Base-by-base conservation (phyloP, 2,113 vertebrate species). In the Hepsetus odoe region DNA sequence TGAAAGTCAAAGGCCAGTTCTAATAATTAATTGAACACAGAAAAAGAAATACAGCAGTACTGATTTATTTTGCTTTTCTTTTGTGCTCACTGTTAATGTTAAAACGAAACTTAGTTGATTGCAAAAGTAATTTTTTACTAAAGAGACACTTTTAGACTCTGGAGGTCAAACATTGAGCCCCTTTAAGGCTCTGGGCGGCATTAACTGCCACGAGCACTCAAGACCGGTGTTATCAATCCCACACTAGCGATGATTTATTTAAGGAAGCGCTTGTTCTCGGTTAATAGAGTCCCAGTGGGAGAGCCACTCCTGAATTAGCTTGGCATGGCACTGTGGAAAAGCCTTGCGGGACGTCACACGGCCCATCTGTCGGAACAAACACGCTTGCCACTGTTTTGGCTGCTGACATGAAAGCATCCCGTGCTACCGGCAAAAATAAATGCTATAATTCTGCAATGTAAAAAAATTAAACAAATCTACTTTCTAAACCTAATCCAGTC, bases 251-350 rank as follows among this genome's bases (percentile, higher is more conserved):
- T 82, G 76, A 80, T 85, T 85, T 90, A 90, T 91, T 91, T 90
- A 88, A 86, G 72, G 90, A 88, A 86, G 79, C 82, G 73, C 84
- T 87, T 86, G 84, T 84, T 89, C 84, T 71, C 81, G 88, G 80
- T 86, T 90, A 92, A 92, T 90, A 86, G 88, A 81, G 80, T 89
- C 88, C 13, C 90, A 83, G 88, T 87, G 87, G 86, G 89, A 91
- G 87, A 86, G 85, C 82, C 85, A 86, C 88, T 89, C 88, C 89
- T 90, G 88, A 92, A 91, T 90, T 89, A 88, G 86, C 85, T 91
- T 94, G 93, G 93, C 91, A 90, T 82, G 82, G 80, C 82, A 62
- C 79, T 88, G 86, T 91, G 91, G 92, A 93, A 94, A 91, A 90
- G 86, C 89, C 84, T 86, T 83, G 89, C 83, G 80, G 90, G 92